Percentiles rank a stretch among this genome's conserved stretches.
Conservation (phyloP, 2,888 invertebrate species). For the Odontomyia ornata region DNA sequence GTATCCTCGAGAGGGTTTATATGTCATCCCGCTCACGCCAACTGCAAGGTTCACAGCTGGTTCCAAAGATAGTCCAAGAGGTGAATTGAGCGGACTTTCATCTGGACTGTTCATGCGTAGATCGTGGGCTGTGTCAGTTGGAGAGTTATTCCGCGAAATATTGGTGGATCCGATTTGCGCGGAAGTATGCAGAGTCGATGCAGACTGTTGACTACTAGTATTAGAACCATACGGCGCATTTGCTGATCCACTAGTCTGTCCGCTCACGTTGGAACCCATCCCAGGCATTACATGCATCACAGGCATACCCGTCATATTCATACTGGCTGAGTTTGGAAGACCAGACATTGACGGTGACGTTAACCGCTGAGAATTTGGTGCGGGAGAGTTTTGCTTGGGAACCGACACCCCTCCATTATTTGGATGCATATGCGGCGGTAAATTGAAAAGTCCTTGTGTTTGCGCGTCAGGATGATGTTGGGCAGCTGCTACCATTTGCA, state of each 20-base stretch:
- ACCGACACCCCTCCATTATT: conserved; percentile 54
- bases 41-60: conserved; percentile 64
- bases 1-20: conserved; percentile 67
- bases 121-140: conserved; percentile 64
- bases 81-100: conserved; percentile 73
- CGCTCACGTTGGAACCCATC: conserved; percentile 49
- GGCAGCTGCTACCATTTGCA: conserved; percentile 74
- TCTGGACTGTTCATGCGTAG: conserved; percentile 66
- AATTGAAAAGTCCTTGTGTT: conserved; percentile 65
- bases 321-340: conserved; percentile 55
- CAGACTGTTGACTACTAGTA: conserved; percentile 7
- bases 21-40: conserved; percentile 71
- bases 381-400: conserved; percentile 64
- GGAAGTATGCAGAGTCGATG: conserved; percentile 54
- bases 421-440: conserved; percentile 58
- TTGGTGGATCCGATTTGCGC: conserved; percentile 56
- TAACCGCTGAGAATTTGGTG: conserved; percentile 59
- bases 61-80: conserved; percentile 74
- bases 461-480: conserved; percentile 66
- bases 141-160: conserved; percentile 60
- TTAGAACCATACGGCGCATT: conserved; percentile 48
- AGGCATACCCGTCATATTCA: conserved; percentile 53
- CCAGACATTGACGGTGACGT: conserved; percentile 49
- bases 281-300: conserved; percentile 53
- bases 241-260: conserved; percentile 50